A percentile compares a stretch with the other conserved stretches of the same genome.
Evolutionary conservation across 2,113 vertebrate genomes (phyloP).

Genomic region (Prionailurus bengalensis): DNA sequence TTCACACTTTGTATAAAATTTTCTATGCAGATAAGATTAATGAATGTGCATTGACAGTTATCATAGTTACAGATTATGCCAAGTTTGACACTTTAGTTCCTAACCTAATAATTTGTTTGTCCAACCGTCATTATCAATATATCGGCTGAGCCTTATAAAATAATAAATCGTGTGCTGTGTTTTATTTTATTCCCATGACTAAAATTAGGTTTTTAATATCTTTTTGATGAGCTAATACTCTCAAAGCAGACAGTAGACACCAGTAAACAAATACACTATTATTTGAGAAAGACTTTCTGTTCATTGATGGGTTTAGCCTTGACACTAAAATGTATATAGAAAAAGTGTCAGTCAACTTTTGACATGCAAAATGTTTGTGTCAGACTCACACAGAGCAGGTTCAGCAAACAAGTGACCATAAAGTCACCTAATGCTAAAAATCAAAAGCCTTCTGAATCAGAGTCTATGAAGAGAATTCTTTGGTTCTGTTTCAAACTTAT

Average conservation of each 20-base stretch:
- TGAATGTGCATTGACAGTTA: neutral
- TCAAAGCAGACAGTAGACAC: slow-evolving; percentile 2
- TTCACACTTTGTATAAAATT: slow-evolving; percentile 1
- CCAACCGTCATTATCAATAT: neutral
- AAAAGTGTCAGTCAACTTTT: slow-evolving; percentile 63
- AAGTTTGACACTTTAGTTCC: slow-evolving; percentile 22
- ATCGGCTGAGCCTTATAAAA: slow-evolving; percentile 44
- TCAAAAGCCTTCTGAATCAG: slow-evolving; percentile 43
- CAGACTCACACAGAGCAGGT: slow-evolving; percentile 42
- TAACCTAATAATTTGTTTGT: slow-evolving; percentile 40
- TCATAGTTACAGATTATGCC: neutral
- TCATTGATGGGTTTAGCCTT: slow-evolving; percentile 64
- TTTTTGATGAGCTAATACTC: slow-evolving; percentile 49
- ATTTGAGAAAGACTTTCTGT: slow-evolving; percentile 44
- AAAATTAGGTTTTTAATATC: slow-evolving; percentile 12
- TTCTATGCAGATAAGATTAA: neutral
- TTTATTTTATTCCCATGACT: slow-evolving; percentile 43
- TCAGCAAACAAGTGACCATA: slow-evolving; percentile 62
- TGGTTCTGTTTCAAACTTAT: neutral
- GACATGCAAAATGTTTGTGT: slow-evolving; percentile 62
- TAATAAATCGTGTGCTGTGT: neutral
- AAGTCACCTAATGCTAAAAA: slow-evolving; percentile 63
- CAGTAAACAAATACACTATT: slow-evolving; percentile 41
- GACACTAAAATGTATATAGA: slow-evolving; percentile 59
- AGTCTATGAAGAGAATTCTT: neutral